phyloP scores from a whole-genome alignment of 1,140 invertebrate genomes.

The Danaus melanippus region DNA sequence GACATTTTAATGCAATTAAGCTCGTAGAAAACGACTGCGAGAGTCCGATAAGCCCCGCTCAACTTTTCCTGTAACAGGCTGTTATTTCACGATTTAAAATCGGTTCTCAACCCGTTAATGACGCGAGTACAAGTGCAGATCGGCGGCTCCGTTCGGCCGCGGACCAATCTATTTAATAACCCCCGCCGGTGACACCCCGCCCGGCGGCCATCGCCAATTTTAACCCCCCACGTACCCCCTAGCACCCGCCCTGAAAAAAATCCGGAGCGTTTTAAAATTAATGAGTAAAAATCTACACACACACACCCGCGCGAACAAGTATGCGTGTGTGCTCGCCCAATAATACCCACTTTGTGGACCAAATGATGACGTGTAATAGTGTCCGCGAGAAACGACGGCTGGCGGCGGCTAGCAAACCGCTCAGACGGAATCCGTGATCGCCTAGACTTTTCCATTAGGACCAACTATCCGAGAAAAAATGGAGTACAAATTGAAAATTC shows the following conservation, averaged over 20 bases:
- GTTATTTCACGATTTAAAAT: constrained; percentile 70
- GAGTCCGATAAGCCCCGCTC: constrained; percentile 61
- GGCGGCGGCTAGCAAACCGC: constrained; percentile 12
- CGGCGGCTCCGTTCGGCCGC: constrained; percentile 69
- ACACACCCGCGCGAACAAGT: constrained; percentile 49
- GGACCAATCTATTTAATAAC: constrained; percentile 73
- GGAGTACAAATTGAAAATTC: constrained; percentile 66
- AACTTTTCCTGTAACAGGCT: constrained; percentile 69
- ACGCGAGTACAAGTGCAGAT: constrained; percentile 71
- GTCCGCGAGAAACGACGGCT: constrained; percentile 15
- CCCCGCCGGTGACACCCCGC: constrained; percentile 68
- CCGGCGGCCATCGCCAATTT: constrained; percentile 70
- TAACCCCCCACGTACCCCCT: constrained; percentile 59
- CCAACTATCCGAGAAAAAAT: constrained; percentile 64
- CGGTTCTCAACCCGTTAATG: constrained; percentile 73
- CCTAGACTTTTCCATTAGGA: constrained; percentile 56
- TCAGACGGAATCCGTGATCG: constrained; percentile 41
- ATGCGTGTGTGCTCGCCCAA: constrained; percentile 49
- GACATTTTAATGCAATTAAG: constrained; percentile 60
- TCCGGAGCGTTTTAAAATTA: constrained; percentile 74
- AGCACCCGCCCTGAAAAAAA: constrained; percentile 71
- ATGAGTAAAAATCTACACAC: constrained; percentile 73
- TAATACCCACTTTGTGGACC: constrained; percentile 56
- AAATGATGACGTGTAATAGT: constrained; percentile 40
- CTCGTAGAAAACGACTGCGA: constrained; percentile 49